A percentile compares a stretch with the other conserved stretches of the same genome.
Evolutionary conservation across 2,888 invertebrate species (phyloP).

Genomic region (Galerucella calmariensis): DNA sequence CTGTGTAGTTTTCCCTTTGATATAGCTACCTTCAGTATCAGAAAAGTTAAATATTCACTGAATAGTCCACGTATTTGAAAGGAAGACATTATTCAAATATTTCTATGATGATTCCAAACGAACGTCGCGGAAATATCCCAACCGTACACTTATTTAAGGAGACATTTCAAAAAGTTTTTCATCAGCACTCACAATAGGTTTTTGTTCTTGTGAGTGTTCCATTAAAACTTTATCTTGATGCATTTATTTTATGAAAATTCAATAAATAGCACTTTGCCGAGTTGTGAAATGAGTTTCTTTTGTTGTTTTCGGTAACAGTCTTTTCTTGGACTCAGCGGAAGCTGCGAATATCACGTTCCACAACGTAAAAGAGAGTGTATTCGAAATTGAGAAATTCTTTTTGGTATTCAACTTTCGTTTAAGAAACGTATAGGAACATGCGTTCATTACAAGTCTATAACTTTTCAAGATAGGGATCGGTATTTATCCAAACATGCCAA

Average conservation of each 20-base stretch:
- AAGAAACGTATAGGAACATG: no score
- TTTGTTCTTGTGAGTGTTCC: conserved; percentile 35
- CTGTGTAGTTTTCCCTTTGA: not conserved
- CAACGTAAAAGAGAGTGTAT: no score
- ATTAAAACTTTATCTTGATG: conserved; percentile 39
- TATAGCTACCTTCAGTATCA: not conserved
- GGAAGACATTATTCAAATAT: not conserved
- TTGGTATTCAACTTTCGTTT: no score
- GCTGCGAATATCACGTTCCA: no score
- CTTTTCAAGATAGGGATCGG: no score
- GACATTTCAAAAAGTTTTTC: conserved; percentile 36
- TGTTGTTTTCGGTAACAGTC: not conserved
- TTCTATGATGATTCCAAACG: not conserved
- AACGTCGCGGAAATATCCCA: conserved; percentile 1
- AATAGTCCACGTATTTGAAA: not conserved
- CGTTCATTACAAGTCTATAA: no score
- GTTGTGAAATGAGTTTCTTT: conserved; percentile 7
- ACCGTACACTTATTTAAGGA: conserved; percentile 20
- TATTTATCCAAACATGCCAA: no score
- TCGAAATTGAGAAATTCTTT: no score
- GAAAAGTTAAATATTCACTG: not conserved
- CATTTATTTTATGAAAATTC: conserved; percentile 38
- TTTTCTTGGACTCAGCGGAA: no score
- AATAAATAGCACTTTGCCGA: conserved; percentile 26
- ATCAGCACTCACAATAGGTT: conserved; percentile 32